Percentiles rank a stretch among this genome's conserved stretches.
These are phyloP conservation scores for Gymnobelideus leadbeateri DNA, from an alignment of 2,113 vertebrate genomes.

Conservation along the genomic window DNA sequence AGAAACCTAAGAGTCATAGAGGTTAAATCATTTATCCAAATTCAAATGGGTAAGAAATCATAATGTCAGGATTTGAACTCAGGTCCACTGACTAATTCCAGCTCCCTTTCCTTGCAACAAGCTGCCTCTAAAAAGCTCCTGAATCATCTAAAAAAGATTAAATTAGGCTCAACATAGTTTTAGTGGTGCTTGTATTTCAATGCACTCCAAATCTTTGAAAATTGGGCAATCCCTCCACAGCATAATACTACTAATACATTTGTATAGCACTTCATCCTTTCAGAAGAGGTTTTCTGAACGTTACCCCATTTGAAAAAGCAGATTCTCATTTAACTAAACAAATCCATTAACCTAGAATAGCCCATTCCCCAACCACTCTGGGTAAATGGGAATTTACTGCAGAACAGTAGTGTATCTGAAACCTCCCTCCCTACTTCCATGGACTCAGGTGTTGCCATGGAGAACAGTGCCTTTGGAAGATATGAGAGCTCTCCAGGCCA, in stretches of 20 bases:
- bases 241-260: neutral
- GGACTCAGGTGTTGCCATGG: neutral
- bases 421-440: neutral
- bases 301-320: neutral
- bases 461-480: neutral
- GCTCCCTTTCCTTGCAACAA: neutral
- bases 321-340: constrained; percentile 14
- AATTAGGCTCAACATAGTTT: neutral
- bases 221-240: neutral
- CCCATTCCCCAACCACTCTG: constrained; percentile 28
- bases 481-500: neutral
- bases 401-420: neutral
- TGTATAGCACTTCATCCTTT: neutral
- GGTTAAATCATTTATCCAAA: neutral
- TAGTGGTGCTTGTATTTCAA: neutral
- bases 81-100: neutral
- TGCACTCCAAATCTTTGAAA: neutral
- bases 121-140: constrained; percentile 11
- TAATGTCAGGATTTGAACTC: neutral
- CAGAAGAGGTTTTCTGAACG: neutral
- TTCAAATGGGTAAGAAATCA: neutral
- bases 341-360: constrained; percentile 4
- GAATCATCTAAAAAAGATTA: neutral
- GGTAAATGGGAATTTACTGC: neutral
- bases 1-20: neutral